phyloP scores from a whole-genome alignment of 2,113 vertebrate species.

The Bujurquina vittata region DNA sequence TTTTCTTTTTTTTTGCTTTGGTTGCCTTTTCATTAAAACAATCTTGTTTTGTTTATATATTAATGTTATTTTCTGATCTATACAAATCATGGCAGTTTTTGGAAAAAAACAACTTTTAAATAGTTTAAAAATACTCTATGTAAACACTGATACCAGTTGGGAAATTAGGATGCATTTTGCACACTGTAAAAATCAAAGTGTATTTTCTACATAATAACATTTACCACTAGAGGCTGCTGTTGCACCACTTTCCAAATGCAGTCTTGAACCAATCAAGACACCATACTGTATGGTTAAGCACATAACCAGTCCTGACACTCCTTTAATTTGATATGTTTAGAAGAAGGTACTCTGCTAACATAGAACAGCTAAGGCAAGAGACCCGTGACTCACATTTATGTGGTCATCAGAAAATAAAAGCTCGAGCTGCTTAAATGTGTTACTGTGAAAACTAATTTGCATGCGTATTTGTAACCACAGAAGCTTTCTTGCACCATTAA shows the following conservation, averaged over 20 bases:
- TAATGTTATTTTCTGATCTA: constrained; percentile 21
- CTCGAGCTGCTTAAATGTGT: constrained; percentile 12
- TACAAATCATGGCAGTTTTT: constrained; percentile 17
- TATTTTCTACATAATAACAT: constrained; percentile 1
- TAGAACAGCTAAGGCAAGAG: background rate
- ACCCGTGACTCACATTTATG: background rate
- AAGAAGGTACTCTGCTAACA: background rate
- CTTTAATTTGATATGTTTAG: background rate
- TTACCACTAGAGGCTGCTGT: constrained; percentile 65
- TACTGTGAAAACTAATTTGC: constrained; percentile 20
- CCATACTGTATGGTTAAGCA: constrained; percentile 8
- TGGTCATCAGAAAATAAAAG: constrained; percentile 5
- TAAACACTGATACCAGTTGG: constrained; percentile 29
- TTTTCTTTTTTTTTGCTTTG: background rate
- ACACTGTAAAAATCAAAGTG: constrained; percentile 12
- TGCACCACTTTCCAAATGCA: constrained; percentile 41
- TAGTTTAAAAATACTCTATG: background rate
- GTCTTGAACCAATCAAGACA: background rate
- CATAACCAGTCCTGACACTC: constrained; percentile 10
- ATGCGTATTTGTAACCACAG: constrained; percentile 1
- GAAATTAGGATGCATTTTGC: constrained; percentile 51
- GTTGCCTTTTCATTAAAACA: background rate
- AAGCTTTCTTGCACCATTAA: background rate
- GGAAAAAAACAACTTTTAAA: background rate
- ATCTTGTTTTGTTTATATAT: constrained; percentile 37